Conservation (phyloP, 1,140 invertebrate genomes). For the Nomia melanderi region DNA sequence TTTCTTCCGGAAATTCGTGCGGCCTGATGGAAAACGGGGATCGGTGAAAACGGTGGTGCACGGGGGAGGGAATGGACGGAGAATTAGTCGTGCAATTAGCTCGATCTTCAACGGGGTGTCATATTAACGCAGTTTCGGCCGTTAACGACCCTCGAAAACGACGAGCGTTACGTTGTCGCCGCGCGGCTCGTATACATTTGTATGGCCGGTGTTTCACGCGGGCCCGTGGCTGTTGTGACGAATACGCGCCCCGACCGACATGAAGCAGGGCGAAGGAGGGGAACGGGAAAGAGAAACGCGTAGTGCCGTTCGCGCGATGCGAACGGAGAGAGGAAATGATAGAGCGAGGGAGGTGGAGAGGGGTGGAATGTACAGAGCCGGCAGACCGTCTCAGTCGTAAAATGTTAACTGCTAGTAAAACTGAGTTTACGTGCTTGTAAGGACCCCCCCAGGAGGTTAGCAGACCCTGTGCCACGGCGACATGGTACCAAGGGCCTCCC, state of each 20-base stretch:
- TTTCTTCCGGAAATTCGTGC: not conserved
- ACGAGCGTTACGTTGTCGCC: slow-evolving; percentile 49
- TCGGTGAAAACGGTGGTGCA: not conserved
- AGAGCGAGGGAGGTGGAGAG: slow-evolving; percentile 3
- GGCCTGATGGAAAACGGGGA: no score
- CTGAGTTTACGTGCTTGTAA: slow-evolving; percentile 80
- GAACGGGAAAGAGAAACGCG: slow-evolving; percentile 5
- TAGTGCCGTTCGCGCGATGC: slow-evolving; percentile 13
- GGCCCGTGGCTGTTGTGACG: slow-evolving; percentile 17
- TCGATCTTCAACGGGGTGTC: slow-evolving; percentile 65
- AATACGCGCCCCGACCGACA: slow-evolving; percentile 13
- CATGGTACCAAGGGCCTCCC: slow-evolving; percentile 53
- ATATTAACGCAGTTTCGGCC: slow-evolving; percentile 69
- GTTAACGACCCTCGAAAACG: slow-evolving; percentile 64
- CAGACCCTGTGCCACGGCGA: slow-evolving; percentile 54
- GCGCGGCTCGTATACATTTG: slow-evolving; percentile 25
- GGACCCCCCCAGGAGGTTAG: slow-evolving; percentile 70
- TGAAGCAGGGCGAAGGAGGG: slow-evolving; percentile 5
- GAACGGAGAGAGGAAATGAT: slow-evolving; percentile 12
- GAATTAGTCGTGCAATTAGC: slow-evolving; percentile 69
- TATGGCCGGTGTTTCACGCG: slow-evolving; percentile 40
- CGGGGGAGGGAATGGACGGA: no score
- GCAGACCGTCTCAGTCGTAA: slow-evolving; percentile 78
- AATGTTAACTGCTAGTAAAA: slow-evolving; percentile 81
- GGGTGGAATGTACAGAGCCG: slow-evolving; percentile 37